phyloP scores from a whole-genome alignment of 2,113 vertebrate genomes.

The Canis aureus region DNA sequence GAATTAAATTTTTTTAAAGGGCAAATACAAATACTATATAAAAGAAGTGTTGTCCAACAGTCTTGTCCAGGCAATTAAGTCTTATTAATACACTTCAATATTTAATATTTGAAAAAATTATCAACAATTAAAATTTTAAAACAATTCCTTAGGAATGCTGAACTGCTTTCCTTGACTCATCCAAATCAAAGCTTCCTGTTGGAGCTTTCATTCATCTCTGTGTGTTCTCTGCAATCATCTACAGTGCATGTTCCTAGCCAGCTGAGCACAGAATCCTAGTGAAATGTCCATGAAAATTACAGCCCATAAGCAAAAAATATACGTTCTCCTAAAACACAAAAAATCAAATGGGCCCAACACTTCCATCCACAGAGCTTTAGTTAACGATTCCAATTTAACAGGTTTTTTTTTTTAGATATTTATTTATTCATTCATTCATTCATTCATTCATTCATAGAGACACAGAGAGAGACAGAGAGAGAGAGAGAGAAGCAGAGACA shows the following conservation, averaged over 20 bases:
- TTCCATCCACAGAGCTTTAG: neutral
- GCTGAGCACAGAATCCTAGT: neutral
- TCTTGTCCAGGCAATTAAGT: neutral
- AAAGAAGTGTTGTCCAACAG: neutral
- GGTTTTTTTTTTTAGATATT: no score
- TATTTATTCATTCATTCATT: no score
- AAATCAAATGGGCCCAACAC: neutral
- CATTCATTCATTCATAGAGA: no score
- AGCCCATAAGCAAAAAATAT: neutral
- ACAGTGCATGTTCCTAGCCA: neutral
- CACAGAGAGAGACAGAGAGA: no score
- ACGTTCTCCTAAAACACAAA: neutral
- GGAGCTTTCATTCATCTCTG: neutral
- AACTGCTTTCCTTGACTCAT: neutral
- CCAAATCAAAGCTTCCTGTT: neutral
- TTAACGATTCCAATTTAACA: neutral
- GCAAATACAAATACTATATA: neutral
- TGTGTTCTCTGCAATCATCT: neutral
- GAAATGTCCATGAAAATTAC: neutral
- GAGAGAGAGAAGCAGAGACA: no score
- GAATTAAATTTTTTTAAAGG: neutral
- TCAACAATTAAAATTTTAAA: neutral
- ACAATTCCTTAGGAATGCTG: neutral
- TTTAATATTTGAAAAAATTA: neutral
- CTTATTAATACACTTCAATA: conserved; percentile 12